Base-by-base conservation (phyloP, 2,797 vertebrate genomes). In the Gymnoscopelus braueri region DNA sequence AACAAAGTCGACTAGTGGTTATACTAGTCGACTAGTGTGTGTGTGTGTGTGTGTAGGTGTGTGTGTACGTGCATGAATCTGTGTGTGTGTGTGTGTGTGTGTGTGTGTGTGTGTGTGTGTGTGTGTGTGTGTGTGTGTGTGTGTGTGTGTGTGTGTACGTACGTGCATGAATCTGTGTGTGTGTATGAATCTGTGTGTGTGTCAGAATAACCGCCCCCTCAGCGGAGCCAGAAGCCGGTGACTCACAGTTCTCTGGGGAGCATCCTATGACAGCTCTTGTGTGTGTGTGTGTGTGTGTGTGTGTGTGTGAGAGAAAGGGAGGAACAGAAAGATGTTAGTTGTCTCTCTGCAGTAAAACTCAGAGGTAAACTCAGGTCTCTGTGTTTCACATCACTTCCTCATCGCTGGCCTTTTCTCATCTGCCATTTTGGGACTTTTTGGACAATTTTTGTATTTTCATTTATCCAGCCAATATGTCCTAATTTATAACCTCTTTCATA, bases 171-270 rank as follows among this genome's bases (percentile, higher is more conserved):
- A n/a, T n/a, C n/a, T 44, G 14, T 9, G n/a, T 10, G 58, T 14
- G 3, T 44, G 14, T 15, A 32, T 60, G 58, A 15, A 1, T 44
- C 32, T 39, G 32, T 7, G 58, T 68, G 74, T 86, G 80, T 88
- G 80, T 80, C 68, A 48, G 73, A 80, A 76, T 68, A 66, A 70
- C 76, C 75, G 9, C 81, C 86, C 81, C 76, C 82, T 79, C 80
- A 85, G 48, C 47, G 48, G 4, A 29, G 67, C 77, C 51, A 67
- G 69, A 59, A 71, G 66, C 52, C 11, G 56, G 66, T 90, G 86
- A 87, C 82, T 89, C 86, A 89, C 78, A 65, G 29, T 77, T 85
- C 75, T 71, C 79, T 65, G 44, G 3, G 69, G 84, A 84, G 80
- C 15, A 64, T 69, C 52, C 69, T 23, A 60, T 77, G 72, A 66